Evolutionary conservation across 2,113 vertebrate species (phyloP).

Genomic region (Furnarius figulus): DNA sequence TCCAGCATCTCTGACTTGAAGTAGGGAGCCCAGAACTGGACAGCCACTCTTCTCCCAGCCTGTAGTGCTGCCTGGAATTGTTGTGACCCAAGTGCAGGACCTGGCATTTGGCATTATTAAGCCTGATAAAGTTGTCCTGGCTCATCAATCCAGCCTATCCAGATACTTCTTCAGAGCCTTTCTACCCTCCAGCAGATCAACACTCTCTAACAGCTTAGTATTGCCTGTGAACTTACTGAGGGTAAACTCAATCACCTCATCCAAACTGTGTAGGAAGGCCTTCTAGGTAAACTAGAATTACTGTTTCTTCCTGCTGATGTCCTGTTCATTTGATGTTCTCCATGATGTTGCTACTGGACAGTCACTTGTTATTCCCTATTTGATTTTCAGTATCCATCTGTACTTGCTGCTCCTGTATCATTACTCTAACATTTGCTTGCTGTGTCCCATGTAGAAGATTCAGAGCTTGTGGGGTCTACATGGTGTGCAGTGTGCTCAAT

Average conservation of each 20-base stretch:
- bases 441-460: not conserved
- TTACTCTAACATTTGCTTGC: not conserved
- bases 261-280: not conserved
- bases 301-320: not conserved
- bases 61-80: not conserved
- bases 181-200: not conserved
- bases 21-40: not conserved
- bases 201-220: not conserved
- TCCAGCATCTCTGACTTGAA: not conserved
- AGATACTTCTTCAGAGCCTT: not conserved
- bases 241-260: not conserved
- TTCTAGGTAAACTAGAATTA: not conserved
- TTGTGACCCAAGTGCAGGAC: not conserved
- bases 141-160: not conserved
- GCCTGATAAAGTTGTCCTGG: not conserved
- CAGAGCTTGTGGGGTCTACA: not conserved
- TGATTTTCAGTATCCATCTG: not conserved
- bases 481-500: not conserved
- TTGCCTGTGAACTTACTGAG: not conserved
- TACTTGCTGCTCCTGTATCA: not conserved
- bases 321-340: not conserved
- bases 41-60: not conserved
- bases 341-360: not conserved
- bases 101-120: not conserved
- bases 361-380: not conserved